These are phyloP conservation scores for Echiichthys vipera DNA, from an alignment of 2,797 vertebrate species.

Conservation along the genomic window DNA sequence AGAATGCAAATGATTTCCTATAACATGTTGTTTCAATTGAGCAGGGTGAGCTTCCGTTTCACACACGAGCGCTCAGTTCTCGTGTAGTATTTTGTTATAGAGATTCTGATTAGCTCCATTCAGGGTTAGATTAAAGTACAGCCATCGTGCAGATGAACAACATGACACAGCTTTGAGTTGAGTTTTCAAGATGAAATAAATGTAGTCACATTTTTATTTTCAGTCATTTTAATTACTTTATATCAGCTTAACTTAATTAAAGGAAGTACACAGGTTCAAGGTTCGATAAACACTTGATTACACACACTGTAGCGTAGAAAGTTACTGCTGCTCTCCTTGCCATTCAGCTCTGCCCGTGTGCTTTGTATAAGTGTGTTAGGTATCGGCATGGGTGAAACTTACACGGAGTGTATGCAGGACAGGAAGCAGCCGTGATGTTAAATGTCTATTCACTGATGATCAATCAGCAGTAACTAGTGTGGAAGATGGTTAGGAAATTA, in stretches of 20 bases:
- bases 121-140: not conserved
- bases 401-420: not conserved
- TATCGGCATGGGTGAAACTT: not conserved
- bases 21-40: constrained; percentile 38
- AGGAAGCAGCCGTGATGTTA: not conserved
- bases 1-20: constrained; percentile 38
- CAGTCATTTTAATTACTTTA: not conserved
- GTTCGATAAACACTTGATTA: not conserved
- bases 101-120: constrained; percentile 14
- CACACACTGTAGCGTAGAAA: too few species aligned
- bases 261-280: not conserved
- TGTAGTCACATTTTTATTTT: not conserved
- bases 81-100: not conserved
- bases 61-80: constrained; percentile 3
- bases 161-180: not conserved
- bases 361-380: not conserved
- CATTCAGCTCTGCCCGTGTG: not conserved
- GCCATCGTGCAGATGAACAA: not conserved
- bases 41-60: constrained; percentile 21
- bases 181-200: not conserved
- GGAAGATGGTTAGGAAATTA: not conserved
- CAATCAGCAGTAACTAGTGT: not conserved
- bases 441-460: not conserved
- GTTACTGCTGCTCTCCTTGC: not conserved
- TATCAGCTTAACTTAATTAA: not conserved